Evolutionary conservation across 2,888 invertebrate species (phyloP), one percentile per base, ranked within the genome.

Genomic region (Tetragonisca angustula): DNA sequence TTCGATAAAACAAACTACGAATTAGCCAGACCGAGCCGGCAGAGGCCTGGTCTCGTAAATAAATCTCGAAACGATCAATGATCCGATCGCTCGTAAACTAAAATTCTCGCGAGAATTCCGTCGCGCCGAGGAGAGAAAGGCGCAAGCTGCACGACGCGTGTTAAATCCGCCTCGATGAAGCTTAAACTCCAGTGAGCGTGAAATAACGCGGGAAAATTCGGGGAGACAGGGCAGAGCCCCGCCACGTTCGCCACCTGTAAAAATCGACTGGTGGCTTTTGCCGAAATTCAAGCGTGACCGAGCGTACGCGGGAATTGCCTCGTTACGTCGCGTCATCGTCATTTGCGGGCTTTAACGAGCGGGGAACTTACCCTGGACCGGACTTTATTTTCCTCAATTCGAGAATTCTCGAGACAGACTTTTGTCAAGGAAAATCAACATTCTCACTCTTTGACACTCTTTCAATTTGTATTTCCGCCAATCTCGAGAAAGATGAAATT

Each of bases 301-400:
- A 82, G 83, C 80, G 64, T 71, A 75, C 64, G 79, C 87, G 87
- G 84, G 88, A 89, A 89, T 89, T 89, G 88, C 87, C 87, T 89
- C 87, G 88, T 89, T 89, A 89, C 88, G 83, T 84, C 82, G 80
- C 71, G 84, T 84, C 82, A 80, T 69, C 75, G 79, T 89, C 89
- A 89, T 89, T 89, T 89, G 85, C 83, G 87, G 77, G 52, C 81
- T 85, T 89, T 88, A 89, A 89, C 89, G 87, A 89, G 88, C 81
- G 82, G 79, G 84, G 4, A 87, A 75, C 88, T 88, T 75, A 70
- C 81, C 69, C 32, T 32, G 32, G 32, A 71, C 69, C 85, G n/a
- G 50, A 80, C 61, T 54, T 71, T 24, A 50, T 70, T 21, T 52
- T 27, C 54, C 73, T 36, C 9, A 36, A 36, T 36, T 36, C 36